phyloP scores from a whole-genome alignment of 2,797 vertebrate species.

The Sebastes diaconus region DNA sequence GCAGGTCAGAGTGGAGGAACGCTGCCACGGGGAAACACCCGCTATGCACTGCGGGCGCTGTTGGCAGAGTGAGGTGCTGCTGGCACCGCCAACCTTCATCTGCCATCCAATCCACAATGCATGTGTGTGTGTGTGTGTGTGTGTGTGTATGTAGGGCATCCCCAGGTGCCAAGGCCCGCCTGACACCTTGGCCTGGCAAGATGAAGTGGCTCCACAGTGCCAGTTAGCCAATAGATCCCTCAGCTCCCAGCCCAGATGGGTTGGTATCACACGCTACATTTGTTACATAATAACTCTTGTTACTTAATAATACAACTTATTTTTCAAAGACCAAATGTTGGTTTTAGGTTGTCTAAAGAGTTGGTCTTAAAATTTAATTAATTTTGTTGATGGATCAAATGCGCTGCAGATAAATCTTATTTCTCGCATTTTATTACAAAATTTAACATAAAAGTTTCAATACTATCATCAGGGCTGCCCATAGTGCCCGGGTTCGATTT shows the following conservation, averaged over 20 bases:
- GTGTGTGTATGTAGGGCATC: not conserved
- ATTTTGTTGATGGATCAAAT: not conserved
- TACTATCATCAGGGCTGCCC: too few species aligned
- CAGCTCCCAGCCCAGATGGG: not conserved
- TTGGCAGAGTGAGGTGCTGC: conserved; percentile 31
- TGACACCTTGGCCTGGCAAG: not conserved
- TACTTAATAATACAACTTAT: too few species aligned
- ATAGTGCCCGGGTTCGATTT: too few species aligned
- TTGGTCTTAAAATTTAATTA: not conserved
- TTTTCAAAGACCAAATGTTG: too few species aligned
- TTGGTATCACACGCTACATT: not conserved
- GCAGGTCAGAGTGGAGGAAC: conserved; percentile 31
- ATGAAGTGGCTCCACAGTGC: not conserved
- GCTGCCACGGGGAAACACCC: conserved; percentile 34
- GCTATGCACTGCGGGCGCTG: not conserved
- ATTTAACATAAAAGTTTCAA: too few species aligned
- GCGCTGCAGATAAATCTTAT: not conserved
- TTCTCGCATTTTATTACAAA: not conserved
- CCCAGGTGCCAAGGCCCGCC: not conserved
- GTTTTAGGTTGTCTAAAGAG: not conserved
- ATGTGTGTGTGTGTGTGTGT: not conserved
- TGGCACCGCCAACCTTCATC: conserved; percentile 30
- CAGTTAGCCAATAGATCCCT: not conserved
- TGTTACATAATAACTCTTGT: not conserved
- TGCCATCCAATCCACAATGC: not conserved